Evolutionary conservation across 2,113 vertebrate genomes (phyloP).

Genomic region (Naja naja): DNA sequence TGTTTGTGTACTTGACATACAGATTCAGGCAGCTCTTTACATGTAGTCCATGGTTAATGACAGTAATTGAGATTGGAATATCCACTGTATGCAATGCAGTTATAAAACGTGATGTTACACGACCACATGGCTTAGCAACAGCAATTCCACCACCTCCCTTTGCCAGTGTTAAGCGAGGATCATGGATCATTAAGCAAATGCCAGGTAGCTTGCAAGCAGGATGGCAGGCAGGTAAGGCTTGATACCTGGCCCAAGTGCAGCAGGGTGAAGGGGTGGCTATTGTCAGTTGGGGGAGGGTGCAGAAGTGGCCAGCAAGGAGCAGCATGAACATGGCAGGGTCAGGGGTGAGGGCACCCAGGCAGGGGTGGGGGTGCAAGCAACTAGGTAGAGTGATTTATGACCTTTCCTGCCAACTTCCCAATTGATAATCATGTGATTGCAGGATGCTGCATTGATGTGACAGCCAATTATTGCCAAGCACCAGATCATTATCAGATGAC

Average conservation of each 20-base stretch:
- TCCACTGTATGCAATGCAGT: neutral
- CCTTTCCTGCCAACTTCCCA: neutral
- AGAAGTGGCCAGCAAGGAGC: neutral
- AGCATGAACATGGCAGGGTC: neutral
- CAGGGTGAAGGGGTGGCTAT: neutral
- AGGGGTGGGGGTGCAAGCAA: neutral
- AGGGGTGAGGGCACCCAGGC: neutral
- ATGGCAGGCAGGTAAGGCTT: neutral
- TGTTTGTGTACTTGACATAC: neutral
- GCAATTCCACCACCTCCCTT: neutral
- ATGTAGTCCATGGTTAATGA: neutral
- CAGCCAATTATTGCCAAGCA: neutral
- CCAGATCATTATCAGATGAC: neutral
- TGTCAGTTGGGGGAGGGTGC: neutral
- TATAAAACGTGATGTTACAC: neutral
- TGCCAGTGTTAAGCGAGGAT: neutral
- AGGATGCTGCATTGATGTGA: neutral
- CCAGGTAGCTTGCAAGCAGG: neutral
- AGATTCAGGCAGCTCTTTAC: neutral
- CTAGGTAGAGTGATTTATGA: neutral
- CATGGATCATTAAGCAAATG: neutral
- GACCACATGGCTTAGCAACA: neutral
- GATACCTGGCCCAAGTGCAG: neutral
- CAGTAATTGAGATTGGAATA: neutral
- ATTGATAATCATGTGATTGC: neutral